Base-by-base conservation (phyloP, 53 echinoderm and acorn worm genomes). In the Astropecten irregularis region DNA sequence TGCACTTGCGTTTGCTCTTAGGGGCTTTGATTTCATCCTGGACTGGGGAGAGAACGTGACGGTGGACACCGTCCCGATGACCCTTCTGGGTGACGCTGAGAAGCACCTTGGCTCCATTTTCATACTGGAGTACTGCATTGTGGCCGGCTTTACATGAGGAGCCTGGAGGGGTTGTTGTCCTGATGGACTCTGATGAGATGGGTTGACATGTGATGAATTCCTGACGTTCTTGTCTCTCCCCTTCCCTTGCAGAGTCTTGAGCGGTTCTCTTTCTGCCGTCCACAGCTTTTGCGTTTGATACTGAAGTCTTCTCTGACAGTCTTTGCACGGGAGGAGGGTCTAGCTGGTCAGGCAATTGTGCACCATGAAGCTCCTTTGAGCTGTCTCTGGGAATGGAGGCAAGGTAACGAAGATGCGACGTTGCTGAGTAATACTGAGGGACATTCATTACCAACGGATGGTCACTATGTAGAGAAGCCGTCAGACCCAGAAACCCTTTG, bases 91-190 rank as follows among this genome's bases (percentile, higher is more conserved):
- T 61, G 61, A 79, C 79, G 25, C 46, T 79, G 1, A 79, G 49
- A 11, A 62, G 42, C 26, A 79, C 63, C 40, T 62, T 79, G 79
- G 79, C 26, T 16, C 79, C 79, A 10, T 79, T 79, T 7, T 79
- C 36, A 56, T 79, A 79, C 49, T 62, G 79, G 19, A 79, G 21
- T 8, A 79, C 61, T 42, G 79, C 79, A 33, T 79, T 79, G 10
- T 31, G 79, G 32, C 61, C 62, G 4, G 49, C 18, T 31, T 61
- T 79, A 16, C 61, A 22, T 4, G 47, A 40, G 23, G 25, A 37
- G 51, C 26, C 38, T 34, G 25, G 56, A 22, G 21, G 37, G 23
- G 23, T 3, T 23, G 35, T 53, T 23, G 6, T n/a, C 38, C 13
- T 64, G 35, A 3, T 42, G 42, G 55, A 15, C 4, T 55, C 39